phyloP scores from a whole-genome alignment of 2,888 invertebrate species.

The Hetaerina titia region DNA sequence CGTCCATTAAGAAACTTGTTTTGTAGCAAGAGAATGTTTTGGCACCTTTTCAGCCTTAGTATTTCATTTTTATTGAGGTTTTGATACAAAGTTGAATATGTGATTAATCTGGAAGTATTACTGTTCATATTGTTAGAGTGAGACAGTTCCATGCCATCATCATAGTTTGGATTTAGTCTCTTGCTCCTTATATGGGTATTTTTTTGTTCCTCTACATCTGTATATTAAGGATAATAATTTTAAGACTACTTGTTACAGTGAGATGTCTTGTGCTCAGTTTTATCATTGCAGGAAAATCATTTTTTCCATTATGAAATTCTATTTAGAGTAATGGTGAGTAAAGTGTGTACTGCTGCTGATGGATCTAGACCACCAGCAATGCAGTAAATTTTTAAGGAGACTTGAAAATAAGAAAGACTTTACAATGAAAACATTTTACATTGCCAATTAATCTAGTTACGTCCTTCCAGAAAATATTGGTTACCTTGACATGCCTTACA shows the following conservation, averaged over 20 bases:
- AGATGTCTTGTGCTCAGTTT: not conserved
- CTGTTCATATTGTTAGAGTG: not conserved
- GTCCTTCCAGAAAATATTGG: slow-evolving; percentile 30
- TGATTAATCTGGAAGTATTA: not conserved
- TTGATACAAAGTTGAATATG: not conserved
- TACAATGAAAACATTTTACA: not conserved
- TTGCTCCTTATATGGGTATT: not conserved
- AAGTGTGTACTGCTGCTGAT: not conserved
- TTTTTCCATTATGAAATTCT: not conserved
- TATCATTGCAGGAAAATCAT: not conserved
- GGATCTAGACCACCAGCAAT: not conserved
- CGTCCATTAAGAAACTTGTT: not conserved
- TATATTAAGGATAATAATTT: not conserved
- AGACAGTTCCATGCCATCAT: not conserved
- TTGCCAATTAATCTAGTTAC: not conserved
- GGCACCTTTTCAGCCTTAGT: not conserved
- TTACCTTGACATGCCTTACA: slow-evolving; percentile 11
- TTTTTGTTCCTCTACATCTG: not conserved
- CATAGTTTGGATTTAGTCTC: not conserved
- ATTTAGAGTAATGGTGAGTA: not conserved
- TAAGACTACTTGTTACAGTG: not conserved
- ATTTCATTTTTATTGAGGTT: not conserved
- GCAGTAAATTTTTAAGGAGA: not conserved
- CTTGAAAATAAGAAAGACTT: not conserved
- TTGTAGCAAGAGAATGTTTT: not conserved